Percentiles rank a stretch among this genome's conserved stretches.
Conservation (phyloP, 2,888 invertebrate genomes). For the Argyra leucocephala region DNA sequence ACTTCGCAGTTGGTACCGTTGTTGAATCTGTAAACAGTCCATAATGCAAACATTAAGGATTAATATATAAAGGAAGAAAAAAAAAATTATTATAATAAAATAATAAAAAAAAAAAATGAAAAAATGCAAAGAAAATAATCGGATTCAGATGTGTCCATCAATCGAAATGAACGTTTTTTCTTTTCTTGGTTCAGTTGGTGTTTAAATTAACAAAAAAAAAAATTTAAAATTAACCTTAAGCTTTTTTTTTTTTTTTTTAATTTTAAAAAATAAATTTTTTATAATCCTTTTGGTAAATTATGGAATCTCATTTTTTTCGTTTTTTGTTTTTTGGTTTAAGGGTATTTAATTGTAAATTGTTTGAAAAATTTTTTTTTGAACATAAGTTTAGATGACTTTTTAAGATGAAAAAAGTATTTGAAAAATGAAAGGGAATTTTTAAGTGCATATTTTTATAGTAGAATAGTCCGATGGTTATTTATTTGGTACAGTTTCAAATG, state of each 20-base stretch:
- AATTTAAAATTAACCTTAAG: neutral
- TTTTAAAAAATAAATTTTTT: neutral
- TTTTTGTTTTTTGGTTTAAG: neutral
- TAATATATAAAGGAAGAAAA: neutral
- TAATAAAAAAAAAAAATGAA: neutral
- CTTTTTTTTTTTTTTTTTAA: neutral
- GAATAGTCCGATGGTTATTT: too few species aligned
- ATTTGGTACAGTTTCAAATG: too few species aligned
- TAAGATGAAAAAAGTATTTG: too few species aligned
- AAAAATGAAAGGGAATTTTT: neutral
- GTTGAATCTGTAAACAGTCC: neutral
- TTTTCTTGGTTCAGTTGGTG: too few species aligned
- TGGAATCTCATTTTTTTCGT: neutral
- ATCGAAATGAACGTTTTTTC: neutral
- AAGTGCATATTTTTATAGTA: too few species aligned
- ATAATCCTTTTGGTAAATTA: neutral
- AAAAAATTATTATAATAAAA: neutral
- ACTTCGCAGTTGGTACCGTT: neutral
- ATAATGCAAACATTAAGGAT: neutral
- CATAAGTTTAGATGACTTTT: too few species aligned
- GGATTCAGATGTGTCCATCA: constrained; percentile 1
- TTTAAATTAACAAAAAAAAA: too few species aligned
- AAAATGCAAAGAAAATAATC: neutral
- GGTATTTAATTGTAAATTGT: neutral
- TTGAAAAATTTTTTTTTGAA: neutral